Percentiles rank a stretch among this genome's conserved stretches.
These are phyloP conservation scores for Esox lucius DNA, from an alignment of 2,797 vertebrate genomes.

Conservation along the genomic window DNA sequence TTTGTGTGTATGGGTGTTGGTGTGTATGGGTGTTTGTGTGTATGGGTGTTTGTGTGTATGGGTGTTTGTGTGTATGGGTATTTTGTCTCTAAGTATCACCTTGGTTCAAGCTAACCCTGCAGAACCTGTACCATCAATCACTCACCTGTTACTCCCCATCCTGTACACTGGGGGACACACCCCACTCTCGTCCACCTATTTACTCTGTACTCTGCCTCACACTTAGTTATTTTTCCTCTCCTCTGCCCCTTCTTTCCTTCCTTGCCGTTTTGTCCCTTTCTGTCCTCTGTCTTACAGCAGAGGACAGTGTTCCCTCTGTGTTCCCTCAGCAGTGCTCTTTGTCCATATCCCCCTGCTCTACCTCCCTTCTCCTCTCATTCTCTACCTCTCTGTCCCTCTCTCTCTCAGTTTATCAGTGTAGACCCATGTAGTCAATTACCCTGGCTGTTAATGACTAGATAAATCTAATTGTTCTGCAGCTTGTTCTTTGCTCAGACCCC, in stretches of 20 bases:
- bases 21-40: too few species aligned
- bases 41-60: too few species aligned
- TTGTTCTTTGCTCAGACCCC: slow-evolving; percentile 43
- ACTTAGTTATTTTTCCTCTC: slow-evolving; percentile 15
- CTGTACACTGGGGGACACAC: not conserved
- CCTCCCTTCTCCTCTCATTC: slow-evolving; percentile 35
- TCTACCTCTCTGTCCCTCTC: slow-evolving; percentile 49
- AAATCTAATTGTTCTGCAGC: slow-evolving; percentile 77
- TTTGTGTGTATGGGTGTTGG: too few species aligned
- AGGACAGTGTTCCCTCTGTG: too few species aligned
- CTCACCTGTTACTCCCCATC: slow-evolving; percentile 10
- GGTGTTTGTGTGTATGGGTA: not conserved
- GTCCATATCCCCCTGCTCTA: slow-evolving; percentile 50
- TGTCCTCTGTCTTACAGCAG: not conserved
- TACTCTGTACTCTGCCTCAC: slow-evolving; percentile 17
- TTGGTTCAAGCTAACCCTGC: slow-evolving; percentile 2
- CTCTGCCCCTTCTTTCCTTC: not conserved
- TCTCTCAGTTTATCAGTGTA: slow-evolving; percentile 63
- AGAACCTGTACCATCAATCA: slow-evolving; percentile 37
- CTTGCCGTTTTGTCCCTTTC: not conserved
- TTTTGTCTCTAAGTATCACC: slow-evolving; percentile 1
- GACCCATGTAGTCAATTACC: slow-evolving; percentile 77
- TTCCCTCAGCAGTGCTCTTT: slow-evolving; percentile 38
- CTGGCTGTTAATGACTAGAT: slow-evolving; percentile 78
- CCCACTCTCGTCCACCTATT: slow-evolving; percentile 3